Conservation (phyloP, 2,113 vertebrate genomes). For the Heterotilapia buettikoferi region DNA sequence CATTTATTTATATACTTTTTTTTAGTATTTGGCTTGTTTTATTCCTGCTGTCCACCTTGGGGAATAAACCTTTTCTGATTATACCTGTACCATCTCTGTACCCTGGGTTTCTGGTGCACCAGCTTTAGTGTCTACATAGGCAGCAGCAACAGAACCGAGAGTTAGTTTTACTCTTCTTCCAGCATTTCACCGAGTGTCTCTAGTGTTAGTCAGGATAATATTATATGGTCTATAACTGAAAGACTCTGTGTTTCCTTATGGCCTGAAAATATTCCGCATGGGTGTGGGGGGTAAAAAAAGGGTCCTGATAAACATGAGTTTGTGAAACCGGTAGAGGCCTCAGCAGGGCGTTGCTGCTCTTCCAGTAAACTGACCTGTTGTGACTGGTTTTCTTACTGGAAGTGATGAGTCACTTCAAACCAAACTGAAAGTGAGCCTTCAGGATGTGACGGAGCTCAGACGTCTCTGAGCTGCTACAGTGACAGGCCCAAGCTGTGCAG, state of each 20-base stretch:
- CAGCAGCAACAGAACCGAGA: not conserved
- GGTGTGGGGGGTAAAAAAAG: not conserved
- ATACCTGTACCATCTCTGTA: not conserved
- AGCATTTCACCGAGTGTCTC: not conserved
- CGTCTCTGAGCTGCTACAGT: not conserved
- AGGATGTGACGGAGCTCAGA: not conserved
- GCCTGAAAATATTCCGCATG: not conserved
- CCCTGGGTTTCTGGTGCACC: not conserved
- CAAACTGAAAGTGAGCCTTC: constrained; percentile 41
- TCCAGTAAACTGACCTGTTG: constrained; percentile 39
- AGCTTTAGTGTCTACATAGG: not conserved
- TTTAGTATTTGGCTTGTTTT: not conserved
- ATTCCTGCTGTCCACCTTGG: not conserved
- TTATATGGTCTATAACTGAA: not conserved
- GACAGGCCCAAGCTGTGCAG: not conserved
- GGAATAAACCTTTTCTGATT: not conserved
- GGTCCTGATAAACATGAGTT: not conserved
- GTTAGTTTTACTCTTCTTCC: not conserved
- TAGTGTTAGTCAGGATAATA: not conserved
- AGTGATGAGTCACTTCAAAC: constrained; percentile 49
- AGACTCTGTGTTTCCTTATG: not conserved
- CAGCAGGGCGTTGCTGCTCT: constrained; percentile 12
- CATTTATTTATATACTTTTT: not conserved
- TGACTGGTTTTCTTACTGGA: constrained; percentile 37
- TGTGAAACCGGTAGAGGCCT: not conserved